Base-by-base conservation (phyloP, 2,113 vertebrate species). In the Ia io region DNA sequence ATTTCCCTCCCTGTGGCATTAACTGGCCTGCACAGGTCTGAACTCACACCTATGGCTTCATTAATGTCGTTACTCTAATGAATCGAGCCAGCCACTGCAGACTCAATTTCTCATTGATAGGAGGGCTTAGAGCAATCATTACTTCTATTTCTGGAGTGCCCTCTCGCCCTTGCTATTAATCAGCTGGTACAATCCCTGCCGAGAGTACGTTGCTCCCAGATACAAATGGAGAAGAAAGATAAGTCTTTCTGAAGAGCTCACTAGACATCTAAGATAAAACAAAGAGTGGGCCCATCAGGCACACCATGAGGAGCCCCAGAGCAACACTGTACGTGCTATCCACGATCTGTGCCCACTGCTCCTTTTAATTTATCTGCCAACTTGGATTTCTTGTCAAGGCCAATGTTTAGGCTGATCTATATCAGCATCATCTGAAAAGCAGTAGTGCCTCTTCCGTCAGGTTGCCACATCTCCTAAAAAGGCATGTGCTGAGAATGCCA, bases 61-160 rank as follows among this genome's bases (percentile, higher is more conserved):
- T 96, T 93, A 93, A 96, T 86, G 88, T 76, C 93, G 35, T 86
- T 37, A 35, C 77, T 74, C 59, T 97, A 88, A 96, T 71, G 92
- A 93, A 96, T 85, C 6, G 4, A 94, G 90, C 70, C 71, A 85
- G 92, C 77, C 73, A 80, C 88, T 32, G 85, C 80, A 90, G 77
- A 93, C 95, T 95, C 93, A 37, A 92, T 95, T 94, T 85, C 78
- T 93, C 95, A 94, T 63, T 96, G 98, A 98, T 93, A 90, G 93
- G 80, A 91, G 93, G 96, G 96, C 97, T 97, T 97, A 97, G 94
- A 97, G 98, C 98, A 97, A 98, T 98, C 97, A 97, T 47, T 96
- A 98, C 97, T 97, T 97, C 98, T 98, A 98, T 98, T 98, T 97
- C 97, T 96, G 97, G 97, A 98, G 96, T 90, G 95, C 98, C 98